phyloP scores from a whole-genome alignment of 2,888 invertebrate genomes.

The Liodrosophila aerea region DNA sequence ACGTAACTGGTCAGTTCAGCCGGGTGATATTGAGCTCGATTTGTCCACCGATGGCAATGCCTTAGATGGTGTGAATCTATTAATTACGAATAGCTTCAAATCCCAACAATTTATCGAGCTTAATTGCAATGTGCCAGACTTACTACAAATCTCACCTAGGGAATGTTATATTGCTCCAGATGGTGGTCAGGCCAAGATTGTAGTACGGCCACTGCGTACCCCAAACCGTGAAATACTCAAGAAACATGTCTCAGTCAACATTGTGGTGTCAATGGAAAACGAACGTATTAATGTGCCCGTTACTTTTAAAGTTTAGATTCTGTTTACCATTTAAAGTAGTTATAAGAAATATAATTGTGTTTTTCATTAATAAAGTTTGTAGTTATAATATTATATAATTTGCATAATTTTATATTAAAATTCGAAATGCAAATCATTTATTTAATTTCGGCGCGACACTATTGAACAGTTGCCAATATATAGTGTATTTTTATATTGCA shows the following conservation, averaged over 20 bases:
- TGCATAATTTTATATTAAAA: no score
- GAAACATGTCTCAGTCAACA: conserved; percentile 49
- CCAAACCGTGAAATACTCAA: conserved; percentile 33
- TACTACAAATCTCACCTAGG: conserved; percentile 72
- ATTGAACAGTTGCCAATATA: no score
- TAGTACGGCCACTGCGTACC: conserved; percentile 46
- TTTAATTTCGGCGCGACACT: no score
- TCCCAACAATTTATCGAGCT: conserved; percentile 78
- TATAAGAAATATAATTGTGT: neutral
- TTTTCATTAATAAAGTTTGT: no score
- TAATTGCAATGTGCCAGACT: conserved; percentile 64
- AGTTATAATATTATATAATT: no score
- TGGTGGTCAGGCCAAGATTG: conserved; percentile 66
- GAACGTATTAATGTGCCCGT: conserved; percentile 80
- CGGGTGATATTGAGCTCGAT: conserved; percentile 63
- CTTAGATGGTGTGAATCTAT: conserved; percentile 35
- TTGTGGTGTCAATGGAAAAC: conserved; percentile 78
- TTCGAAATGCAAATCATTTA: no score
- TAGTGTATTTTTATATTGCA: neutral
- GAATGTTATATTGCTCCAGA: conserved; percentile 74
- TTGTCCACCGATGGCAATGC: conserved; percentile 14
- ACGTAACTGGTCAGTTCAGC: conserved; percentile 75
- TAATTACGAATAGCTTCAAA: conserved; percentile 67
- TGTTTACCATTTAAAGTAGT: neutral
- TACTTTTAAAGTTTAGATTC: conserved; percentile 53